Conservation (phyloP, 2,113 vertebrate species). For the Thalassoma bifasciatum region DNA sequence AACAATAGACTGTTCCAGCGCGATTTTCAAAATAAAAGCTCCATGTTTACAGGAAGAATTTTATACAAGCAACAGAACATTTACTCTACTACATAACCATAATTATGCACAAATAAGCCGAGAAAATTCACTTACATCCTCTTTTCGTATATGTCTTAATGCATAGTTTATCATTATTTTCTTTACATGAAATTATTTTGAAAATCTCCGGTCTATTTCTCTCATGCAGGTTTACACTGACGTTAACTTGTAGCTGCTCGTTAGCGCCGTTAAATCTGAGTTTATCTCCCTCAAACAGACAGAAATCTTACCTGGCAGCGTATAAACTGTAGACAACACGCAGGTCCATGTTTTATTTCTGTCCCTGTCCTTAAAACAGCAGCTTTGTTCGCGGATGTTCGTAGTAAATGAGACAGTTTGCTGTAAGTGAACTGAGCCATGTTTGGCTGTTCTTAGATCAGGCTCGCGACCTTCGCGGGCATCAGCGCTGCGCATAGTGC, state of each 20-base stretch:
- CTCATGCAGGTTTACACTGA: neutral
- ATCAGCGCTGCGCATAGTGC: constrained; percentile 14
- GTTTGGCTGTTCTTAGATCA: constrained; percentile 11
- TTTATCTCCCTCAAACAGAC: neutral
- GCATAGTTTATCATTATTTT: neutral
- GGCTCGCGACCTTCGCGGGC: neutral
- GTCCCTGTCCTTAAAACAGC: neutral
- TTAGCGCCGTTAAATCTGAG: neutral
- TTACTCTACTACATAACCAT: neutral
- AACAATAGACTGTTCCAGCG: neutral
- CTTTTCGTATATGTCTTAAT: neutral
- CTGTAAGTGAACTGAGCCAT: constrained; percentile 61
- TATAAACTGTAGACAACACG: constrained; percentile 30
- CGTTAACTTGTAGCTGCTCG: neutral
- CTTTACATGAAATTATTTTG: neutral
- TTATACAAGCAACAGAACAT: neutral
- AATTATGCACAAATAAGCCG: neutral
- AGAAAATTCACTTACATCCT: neutral
- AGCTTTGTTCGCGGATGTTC: neutral
- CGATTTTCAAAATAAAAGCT: neutral
- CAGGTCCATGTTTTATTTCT: constrained; percentile 18
- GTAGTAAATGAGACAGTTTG: constrained; percentile 59
- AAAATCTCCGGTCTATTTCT: neutral
- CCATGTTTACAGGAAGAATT: neutral
- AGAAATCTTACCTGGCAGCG: constrained; percentile 74